Evolutionary conservation across 2,797 vertebrate genomes (phyloP), one percentile per base, ranked within the genome.

Genomic region (Poeciliopsis gracilis): DNA sequence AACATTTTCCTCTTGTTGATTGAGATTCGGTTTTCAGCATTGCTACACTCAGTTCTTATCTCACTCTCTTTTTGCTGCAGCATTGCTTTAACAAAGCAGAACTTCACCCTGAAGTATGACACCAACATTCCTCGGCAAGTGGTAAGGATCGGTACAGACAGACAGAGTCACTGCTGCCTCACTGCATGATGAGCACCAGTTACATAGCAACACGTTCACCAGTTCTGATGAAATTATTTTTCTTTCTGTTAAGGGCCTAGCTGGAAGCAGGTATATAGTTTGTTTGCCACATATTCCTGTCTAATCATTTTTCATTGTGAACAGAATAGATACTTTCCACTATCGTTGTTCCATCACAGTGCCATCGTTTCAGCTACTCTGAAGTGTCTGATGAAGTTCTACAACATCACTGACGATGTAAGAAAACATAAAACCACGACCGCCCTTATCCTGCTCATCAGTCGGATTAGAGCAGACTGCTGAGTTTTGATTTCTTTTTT

Each of bases 81-180:
- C 3, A 96, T 97, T 46, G 96, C 96, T 63, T 79, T 97, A 77
- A 96, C 95, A 9, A 96, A 96, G 89, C 95, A 96, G 92, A 97
- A 97, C 90, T 97, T 97, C 89, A 97, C 96, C 0, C 91, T 97
- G 53, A 97, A 96, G 86, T 97, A 97, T 2, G 96, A 97, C 89
- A 97, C 96, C 85, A 97, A 97, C 91, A 96, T 97, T 83, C 96
- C 96, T 67, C 94, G 96, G 1, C 96, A 97, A 79, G 96, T 97
- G 95, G 96, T 97, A 76, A 95, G 96, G 61, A 77, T 75, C 67
- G 12, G 0, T 45, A 23, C 1, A 76, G 1, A 59, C 57, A 33
- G 57, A 18, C 7, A 9, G 20, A 41, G 11, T 12, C 23, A 67
- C 33, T 16, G 15, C 0, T 36, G 63, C 20, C 12, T 67, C 10